These are phyloP conservation scores for Trachelus iudaicus DNA, from an alignment of 2,888 invertebrate genomes.

Conservation along the genomic window DNA sequence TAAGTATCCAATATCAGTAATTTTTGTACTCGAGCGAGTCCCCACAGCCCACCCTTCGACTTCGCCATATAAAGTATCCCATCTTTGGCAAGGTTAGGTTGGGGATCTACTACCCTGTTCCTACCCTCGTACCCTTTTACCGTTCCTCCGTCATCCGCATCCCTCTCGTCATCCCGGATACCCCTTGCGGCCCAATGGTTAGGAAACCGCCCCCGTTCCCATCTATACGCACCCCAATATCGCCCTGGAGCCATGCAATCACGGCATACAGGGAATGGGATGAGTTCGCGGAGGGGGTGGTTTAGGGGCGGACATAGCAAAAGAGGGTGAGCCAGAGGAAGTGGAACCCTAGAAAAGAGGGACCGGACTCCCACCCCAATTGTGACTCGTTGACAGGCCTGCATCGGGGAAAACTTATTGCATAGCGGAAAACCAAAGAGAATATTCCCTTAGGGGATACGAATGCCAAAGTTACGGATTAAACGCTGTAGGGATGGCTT, in stretches of 20 bases:
- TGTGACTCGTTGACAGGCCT: constrained; percentile 59
- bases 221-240: constrained; percentile 59
- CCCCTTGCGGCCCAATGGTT: constrained; percentile 1
- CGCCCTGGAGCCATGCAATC: constrained; percentile 61
- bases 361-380: constrained; percentile 45
- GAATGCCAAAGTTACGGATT: constrained; percentile 58
- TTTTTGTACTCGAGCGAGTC: constrained; percentile 32
- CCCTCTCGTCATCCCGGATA: background rate
- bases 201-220: constrained; percentile 38
- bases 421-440: constrained; percentile 49
- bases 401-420: constrained; percentile 59
- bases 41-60: background rate
- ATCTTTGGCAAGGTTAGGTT: constrained; percentile 27
- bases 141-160: background rate
- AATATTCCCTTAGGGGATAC: constrained; percentile 40
- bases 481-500: constrained; percentile 38
- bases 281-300: constrained; percentile 40
- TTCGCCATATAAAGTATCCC: constrained; percentile 18
- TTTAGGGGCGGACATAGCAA: constrained; percentile 26
- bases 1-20: constrained; percentile 45
- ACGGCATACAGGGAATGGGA: constrained; percentile 59
- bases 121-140: background rate
- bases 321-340: constrained; percentile 22
- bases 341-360: constrained; percentile 12
- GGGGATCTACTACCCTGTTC: constrained; percentile 15